Evolutionary conservation across 2,797 vertebrate species (phyloP), one percentile per base, ranked within the genome.

Genomic region (Mormyrops boulengeri): DNA sequence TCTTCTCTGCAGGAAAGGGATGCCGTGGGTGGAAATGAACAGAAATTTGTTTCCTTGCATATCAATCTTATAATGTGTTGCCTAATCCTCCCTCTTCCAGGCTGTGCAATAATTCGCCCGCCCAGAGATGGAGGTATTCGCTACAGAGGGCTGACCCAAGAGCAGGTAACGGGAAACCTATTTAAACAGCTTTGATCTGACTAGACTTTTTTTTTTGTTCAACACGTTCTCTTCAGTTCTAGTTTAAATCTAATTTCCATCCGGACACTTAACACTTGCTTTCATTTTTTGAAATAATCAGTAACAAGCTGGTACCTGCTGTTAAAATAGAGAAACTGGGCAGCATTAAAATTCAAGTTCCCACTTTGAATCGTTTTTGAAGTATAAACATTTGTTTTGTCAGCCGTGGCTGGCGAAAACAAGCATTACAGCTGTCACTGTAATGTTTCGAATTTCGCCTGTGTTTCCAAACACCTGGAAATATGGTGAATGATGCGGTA

Each of bases 51-150:
- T 69, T 89, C 60, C 82, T 66, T 52, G 57, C 47, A 30, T 87
- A 47, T 87, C 88, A 60, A 85, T 85, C 80, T 49, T 66, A 47
- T 89, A 85, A 89, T 73, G 22, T 86, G 82, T 89, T 30, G 60
- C 50, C 84, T 57, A 12, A 53, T 87, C 47, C 34, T 87, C 50
- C 57, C 84, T 86, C 19, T 91, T 88, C 88, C 93, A 98, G 97
- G 98, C 89, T 98, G 97, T 92, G 95, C 95, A 91, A 98, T 98
- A 93, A 98, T 98, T 94, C 96, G 97, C 91, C 97, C 98, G 7
- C 98, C 98, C 0, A 96, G 97, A 93, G 97, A 98, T 66, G 98
- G 97, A 52, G 98, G 98, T 52, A 99, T 99, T 93, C 97, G 97
- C 34, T 99, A 99, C 94, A 94, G 97, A 92, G 98, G 98, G 52